phyloP scores from a whole-genome alignment of 2,888 invertebrate genomes.

The Caenorhabditis sp. region DNA sequence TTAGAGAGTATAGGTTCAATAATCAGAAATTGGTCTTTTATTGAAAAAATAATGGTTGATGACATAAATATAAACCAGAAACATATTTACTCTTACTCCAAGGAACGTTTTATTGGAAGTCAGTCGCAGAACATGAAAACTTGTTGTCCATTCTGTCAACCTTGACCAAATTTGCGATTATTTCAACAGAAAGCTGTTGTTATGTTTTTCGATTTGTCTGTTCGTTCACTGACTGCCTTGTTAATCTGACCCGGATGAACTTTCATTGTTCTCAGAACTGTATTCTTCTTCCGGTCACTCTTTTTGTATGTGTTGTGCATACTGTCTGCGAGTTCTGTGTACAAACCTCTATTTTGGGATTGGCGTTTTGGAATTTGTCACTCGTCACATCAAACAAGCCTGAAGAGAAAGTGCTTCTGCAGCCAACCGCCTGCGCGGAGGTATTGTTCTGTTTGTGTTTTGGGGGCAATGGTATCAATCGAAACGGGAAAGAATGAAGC shows the following conservation, averaged over 20 bases:
- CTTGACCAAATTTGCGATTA: constrained; percentile 48
- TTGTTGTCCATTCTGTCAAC: constrained; percentile 27
- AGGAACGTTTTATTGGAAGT: neutral
- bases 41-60: too few relatives aligned
- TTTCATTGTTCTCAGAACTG: constrained; percentile 10
- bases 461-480: constrained; percentile 63
- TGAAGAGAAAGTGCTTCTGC: constrained; percentile 30
- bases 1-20: constrained; percentile 15
- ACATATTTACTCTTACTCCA: neutral
- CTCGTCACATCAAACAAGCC: constrained; percentile 51
- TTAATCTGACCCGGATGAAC: constrained; percentile 29
- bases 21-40: constrained; percentile 1
- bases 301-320: constrained; percentile 31
- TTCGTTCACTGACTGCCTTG: constrained; percentile 19
- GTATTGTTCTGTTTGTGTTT: constrained; percentile 64
- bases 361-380: constrained; percentile 44
- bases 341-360: constrained; percentile 41
- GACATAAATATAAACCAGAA: too few relatives aligned
- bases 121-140: neutral
- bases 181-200: constrained; percentile 29
- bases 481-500: constrained; percentile 57
- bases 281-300: constrained; percentile 30
- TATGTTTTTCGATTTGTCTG: constrained; percentile 12
- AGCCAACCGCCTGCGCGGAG: constrained; percentile 25
- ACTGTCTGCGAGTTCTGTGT: constrained; percentile 45